Conservation (phyloP, 2,113 vertebrate genomes). For the Rhegmatorhina hoffmannsi region DNA sequence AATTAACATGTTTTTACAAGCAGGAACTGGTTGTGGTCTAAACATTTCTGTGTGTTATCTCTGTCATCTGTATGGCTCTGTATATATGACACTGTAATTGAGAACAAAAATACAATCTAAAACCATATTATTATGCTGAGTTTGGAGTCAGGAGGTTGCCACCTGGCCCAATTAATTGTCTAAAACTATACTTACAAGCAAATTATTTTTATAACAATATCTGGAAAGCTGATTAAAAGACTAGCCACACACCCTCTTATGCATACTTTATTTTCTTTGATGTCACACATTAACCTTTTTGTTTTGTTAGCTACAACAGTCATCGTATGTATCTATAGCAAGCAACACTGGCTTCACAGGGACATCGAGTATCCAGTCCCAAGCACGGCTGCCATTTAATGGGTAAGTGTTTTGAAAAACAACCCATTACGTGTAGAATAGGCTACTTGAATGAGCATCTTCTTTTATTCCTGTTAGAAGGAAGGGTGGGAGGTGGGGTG, state of each 20-base stretch:
- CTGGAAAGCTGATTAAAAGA: not conserved
- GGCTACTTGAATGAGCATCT: not conserved
- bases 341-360: constrained; percentile 88
- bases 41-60: not conserved
- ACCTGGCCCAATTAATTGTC: not conserved
- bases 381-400: constrained; percentile 90
- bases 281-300: not conserved
- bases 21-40: not conserved
- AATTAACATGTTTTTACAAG: not conserved
- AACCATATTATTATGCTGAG: not conserved
- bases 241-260: not conserved
- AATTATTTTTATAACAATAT: not conserved
- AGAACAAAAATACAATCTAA: not conserved
- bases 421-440: no score
- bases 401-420: constrained; percentile 79
- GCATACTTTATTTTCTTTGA: not conserved
- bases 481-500: not conserved
- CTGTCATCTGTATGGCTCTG: not conserved
- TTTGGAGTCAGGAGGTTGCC: not conserved
- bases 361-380: constrained; percentile 86
- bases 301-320: constrained; percentile 85
- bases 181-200: not conserved
- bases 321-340: constrained; percentile 90
- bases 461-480: not conserved
- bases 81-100: not conserved